A percentile compares a stretch with the other conserved stretches of the same genome.
Evolutionary conservation across 1,140 invertebrate species (phyloP).

Genomic region (Oscheius sp.): DNA sequence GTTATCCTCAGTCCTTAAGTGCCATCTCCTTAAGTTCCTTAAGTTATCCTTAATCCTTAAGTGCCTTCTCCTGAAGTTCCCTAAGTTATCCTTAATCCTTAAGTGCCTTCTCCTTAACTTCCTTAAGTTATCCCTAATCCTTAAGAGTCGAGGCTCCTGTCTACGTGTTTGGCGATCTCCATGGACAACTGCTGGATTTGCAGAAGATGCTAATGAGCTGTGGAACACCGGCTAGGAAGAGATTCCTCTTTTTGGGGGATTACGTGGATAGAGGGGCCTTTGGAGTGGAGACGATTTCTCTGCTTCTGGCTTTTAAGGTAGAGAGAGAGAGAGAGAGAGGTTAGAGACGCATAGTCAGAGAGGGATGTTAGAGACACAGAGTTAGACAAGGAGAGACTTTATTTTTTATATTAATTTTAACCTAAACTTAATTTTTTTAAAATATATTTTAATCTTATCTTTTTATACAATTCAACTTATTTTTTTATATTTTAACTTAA

Average conservation of each 20-base stretch:
- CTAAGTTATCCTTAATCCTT: neutral
- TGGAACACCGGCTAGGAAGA: conserved; percentile 60
- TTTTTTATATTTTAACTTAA: no score
- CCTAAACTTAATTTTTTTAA: no score
- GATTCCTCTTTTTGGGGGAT: conserved; percentile 99
- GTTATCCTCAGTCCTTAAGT: neutral
- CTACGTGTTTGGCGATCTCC: neutral
- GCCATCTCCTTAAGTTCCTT: no score
- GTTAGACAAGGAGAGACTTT: no score
- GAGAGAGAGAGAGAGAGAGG: no score
- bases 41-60: neutral
- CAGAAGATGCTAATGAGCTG: neutral
- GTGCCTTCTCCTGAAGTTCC: no score
- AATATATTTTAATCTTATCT: no score
- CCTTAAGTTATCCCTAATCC: neutral
- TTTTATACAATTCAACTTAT: no score
- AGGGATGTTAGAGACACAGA: no score
- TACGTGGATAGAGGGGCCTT: conserved; percentile 99
- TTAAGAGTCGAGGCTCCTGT: neutral
- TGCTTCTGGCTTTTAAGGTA: conserved; percentile 97
- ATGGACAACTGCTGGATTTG: neutral
- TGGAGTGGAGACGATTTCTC: conserved; percentile 87
- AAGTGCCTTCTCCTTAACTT: neutral
- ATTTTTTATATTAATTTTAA: no score
- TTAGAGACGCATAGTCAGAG: no score